Evolutionary conservation across 2,113 vertebrate genomes (phyloP).

Genomic region (Hassar affinis): DNA sequence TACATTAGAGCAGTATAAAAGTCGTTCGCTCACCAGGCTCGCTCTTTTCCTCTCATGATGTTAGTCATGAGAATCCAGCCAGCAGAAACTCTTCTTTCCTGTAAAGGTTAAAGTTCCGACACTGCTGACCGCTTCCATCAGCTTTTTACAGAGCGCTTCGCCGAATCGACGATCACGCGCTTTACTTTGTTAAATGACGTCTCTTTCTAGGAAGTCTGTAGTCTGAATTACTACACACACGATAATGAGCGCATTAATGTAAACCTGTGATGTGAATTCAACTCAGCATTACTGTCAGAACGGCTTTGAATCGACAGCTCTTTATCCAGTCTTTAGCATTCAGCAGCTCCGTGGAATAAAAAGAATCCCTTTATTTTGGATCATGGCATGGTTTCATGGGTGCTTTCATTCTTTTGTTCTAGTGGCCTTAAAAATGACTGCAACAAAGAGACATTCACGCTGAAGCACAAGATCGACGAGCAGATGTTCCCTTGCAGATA

Average conservation of each 20-base stretch:
- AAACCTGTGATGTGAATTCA: not conserved
- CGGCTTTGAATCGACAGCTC: not conserved
- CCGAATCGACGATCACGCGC: not conserved
- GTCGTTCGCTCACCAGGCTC: not conserved
- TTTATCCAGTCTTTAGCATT: not conserved
- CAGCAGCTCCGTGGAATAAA: not conserved
- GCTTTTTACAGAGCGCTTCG: not conserved
- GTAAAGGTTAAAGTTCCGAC: not conserved
- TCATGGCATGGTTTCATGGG: not conserved
- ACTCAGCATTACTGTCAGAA: not conserved
- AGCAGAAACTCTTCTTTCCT: not conserved
- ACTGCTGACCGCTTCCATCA: not conserved
- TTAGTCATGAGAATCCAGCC: not conserved
- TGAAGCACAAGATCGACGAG: constrained; percentile 99
- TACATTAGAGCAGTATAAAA: too few relatives aligned
- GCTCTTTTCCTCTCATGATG: not conserved
- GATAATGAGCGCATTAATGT: not conserved
- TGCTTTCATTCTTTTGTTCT: constrained; percentile 56
- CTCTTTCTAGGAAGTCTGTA: not conserved
- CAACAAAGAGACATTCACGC: constrained; percentile 99
- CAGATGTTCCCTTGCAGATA: constrained; percentile 99
- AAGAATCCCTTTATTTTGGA: not conserved
- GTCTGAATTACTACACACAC: not conserved
- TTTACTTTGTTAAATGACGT: not conserved
- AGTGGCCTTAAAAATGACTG: constrained; percentile 99